Base-by-base conservation (phyloP, 35 echinoderm and acorn worm genomes). In the Ophiothrix spiculata region DNA sequence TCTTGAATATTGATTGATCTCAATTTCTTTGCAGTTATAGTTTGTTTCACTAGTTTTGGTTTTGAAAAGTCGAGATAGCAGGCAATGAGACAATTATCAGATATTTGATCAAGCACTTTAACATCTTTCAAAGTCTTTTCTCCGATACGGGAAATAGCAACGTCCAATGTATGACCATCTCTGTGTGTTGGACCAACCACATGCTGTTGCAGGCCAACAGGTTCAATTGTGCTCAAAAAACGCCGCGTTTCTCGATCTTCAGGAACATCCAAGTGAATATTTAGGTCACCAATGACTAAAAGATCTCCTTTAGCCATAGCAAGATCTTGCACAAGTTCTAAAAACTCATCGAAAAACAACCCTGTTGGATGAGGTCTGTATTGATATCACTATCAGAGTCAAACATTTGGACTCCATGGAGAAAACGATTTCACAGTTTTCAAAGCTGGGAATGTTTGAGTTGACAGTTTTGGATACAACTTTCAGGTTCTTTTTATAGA, bases 231-330 rank as follows among this genome's bases (percentile, higher is more conserved):
- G 35, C 10, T 41, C 78, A 64, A 56, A 75, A 39, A 88, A 39
- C 56, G 21, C 39, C 21, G 80, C 11, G 41, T 78, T 78, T 15
- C 76, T 15, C 33, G 38, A n/a, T n/a, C n/a, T n/a, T n/a, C n/a
- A n/a, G n/a, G n/a, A n/a, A n/a, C n/a, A n/a, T n/a, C n/a, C n/a
- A n/a, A n/a, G n/a, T n/a, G n/a, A n/a, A n/a, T n/a, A n/a, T n/a
- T n/a, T n/a, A n/a, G n/a, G n/a, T n/a, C 84, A 29, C 76, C 86
- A 81, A 88, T 77, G 34, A 88, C 34, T 54, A 88, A 75, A 6
- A 88, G 77, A 21, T 81, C 37, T 15, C 86, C 54, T 39, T 38
- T 88, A 17, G 78, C 40, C 56, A 88, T 80, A 28, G 32, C 35
- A 0, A 34, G 36, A 37, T 79, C 36, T 79, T 79, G 77, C 36